Evolutionary conservation across 2,888 invertebrate genomes (phyloP), one percentile per base, ranked within the genome.

Genomic region (Iphiclides podalirius): DNA sequence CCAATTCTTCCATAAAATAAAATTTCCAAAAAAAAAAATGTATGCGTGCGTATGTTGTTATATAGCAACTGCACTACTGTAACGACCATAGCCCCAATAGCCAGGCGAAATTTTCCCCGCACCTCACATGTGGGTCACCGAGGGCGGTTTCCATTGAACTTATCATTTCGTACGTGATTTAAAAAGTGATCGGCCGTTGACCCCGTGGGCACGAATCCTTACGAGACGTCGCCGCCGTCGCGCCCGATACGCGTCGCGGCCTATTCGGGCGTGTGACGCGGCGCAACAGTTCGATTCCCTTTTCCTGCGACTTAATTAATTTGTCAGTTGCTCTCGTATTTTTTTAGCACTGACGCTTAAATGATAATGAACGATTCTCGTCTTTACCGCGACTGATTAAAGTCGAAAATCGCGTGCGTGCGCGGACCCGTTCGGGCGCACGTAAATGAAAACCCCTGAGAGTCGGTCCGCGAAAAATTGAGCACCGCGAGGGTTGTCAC

Each of bases 291-390:
- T 78, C 79, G 79, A 85, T 82, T 77, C 72, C 68, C 65, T 72
- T 68, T 67, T 64, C 70, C 67, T 72, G 73, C 67, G 70, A 70
- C 75, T 79, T 80, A 76, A 83, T 83, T 81, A 81, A 81, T 79
- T 81, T 79, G 72, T 73, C 70, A 71, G 71, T 60, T 63, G 59
- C 66, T 55, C 46, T 58, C 55, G 58, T 54, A 57, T 58, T 56
- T 60, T 65, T 64, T 53, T 45, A 47, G 53, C 52, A 49, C 54
- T 38, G 47, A 52, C 52, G 47, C 52, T 31, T 1, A 4, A 14
- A 16, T 11, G 1, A 1, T 17, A 8, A 8, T 47, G 42, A 15
- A 14, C 28, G 1, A 58, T 40, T 52, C 37, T 50, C 4, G 52
- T 39, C 58, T 42, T 28, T 53, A 53, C 13, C 0, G 0, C 3